Evolutionary conservation across 2,797 vertebrate species (phyloP), one percentile per base, ranked within the genome.

Genomic region (Microcaecilia unicolor): DNA sequence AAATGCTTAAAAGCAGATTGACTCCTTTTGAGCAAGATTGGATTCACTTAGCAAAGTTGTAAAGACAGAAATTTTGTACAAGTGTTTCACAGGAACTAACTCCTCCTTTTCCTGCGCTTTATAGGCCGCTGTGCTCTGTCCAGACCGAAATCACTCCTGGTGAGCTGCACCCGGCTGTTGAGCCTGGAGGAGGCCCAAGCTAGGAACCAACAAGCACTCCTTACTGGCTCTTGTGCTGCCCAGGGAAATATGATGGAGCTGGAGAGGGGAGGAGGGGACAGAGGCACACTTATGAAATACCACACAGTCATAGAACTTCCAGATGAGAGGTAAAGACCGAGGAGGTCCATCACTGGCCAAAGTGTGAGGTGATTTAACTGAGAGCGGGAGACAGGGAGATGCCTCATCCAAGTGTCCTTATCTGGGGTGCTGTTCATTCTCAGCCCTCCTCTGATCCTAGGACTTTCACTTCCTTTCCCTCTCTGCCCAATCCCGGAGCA

Each of bases 101-200:
- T n/a, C n/a, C n/a, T n/a, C n/a, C n/a, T n/a, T n/a, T n/a, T n/a
- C n/a, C n/a, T n/a, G n/a, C n/a, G n/a, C 22, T 14, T 22, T 35
- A 27, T 55, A 80, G 85, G 82, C 19, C 79, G 71, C 18, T 81
- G 74, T 53, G 78, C 77, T 40, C 75, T 85, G 16, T 68, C 74
- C 35, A 69, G 85, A 36, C 85, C 85, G 27, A 85, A 85, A 63
- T 88, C 85, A 3, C 76, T 86, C 16, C 61, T 80, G 29, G 64
- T 67, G 13, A 64, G 64, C 3, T 44, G 72, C 18, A 59, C 64
- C 10, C 71, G 81, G 26, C 68, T 88, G 29, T 54, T 88, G 34
- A 81, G 82, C 1, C 52, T 88, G 28, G 85, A 87, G 51, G 85
- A 88, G 54, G 85, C 85, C 4, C 85, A 85, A 52, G 85, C 85